phyloP scores from a whole-genome alignment of 1,140 invertebrate genomes.

The Camponotus pennsylvanicus region DNA sequence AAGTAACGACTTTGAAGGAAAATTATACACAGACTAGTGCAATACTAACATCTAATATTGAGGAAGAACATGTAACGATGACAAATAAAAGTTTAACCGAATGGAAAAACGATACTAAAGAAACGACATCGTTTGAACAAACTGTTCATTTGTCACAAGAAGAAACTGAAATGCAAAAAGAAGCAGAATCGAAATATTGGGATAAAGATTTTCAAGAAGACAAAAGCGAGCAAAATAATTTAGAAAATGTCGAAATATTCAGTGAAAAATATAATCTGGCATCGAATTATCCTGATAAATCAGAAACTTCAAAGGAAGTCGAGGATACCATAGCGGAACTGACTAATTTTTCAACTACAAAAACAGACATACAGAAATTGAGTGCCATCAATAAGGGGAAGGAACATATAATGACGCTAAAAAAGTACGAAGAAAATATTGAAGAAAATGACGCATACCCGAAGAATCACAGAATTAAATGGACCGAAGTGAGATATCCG shows the following conservation, averaged over 20 bases:
- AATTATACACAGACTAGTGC: not conserved
- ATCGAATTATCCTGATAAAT: not conserved
- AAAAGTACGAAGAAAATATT: conserved; percentile 12
- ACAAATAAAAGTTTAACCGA: conserved; percentile 26
- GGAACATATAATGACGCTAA: conserved; percentile 11
- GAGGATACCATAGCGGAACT: not conserved
- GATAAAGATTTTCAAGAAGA: conserved; percentile 24
- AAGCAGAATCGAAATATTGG: not conserved
- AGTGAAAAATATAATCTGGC: conserved; percentile 20
- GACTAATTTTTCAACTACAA: not conserved
- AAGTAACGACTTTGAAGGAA: conserved; percentile 56
- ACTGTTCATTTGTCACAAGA: not conserved
- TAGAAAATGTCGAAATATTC: conserved; percentile 26
- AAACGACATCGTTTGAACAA: not conserved
- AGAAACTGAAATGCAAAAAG: not conserved
- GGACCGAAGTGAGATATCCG: conserved; percentile 82
- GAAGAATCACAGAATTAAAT: conserved; percentile 82
- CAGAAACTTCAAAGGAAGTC: not conserved
- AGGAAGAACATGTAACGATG: conserved; percentile 21
- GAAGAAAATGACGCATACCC: conserved; percentile 72
- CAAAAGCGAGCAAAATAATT: not conserved
- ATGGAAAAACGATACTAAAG: not conserved
- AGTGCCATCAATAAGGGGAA: not conserved
- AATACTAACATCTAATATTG: conserved; percentile 10
- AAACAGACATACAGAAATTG: not conserved